A percentile compares a stretch with the other conserved stretches of the same genome.
Evolutionary conservation across 2,888 invertebrate genomes (phyloP).

Genomic region (Heliconius charithonia): DNA sequence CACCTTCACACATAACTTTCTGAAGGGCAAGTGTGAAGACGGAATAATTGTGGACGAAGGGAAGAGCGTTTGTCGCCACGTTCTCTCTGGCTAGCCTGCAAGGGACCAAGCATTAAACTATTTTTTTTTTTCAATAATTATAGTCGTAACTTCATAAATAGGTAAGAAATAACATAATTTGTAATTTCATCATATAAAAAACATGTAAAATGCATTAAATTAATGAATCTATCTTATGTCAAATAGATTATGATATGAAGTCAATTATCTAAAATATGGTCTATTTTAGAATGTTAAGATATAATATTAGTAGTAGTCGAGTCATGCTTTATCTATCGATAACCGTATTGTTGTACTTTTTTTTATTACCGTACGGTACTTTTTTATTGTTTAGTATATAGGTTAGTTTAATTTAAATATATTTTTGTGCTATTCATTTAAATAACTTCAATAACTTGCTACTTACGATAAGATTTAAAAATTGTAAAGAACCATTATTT

Average conservation of each 20-base stretch:
- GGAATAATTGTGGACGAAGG: no score
- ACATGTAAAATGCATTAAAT: neutral
- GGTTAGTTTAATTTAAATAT: neutral
- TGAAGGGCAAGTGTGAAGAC: no score
- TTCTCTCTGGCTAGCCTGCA: no score
- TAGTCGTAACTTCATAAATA: no score
- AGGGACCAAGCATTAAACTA: no score
- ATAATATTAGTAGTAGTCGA: neutral
- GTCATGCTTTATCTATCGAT: neutral
- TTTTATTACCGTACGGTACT: no score
- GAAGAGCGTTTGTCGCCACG: no score
- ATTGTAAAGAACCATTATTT: no score
- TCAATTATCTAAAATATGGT: neutral
- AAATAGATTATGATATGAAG: neutral
- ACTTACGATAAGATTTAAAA: no score
- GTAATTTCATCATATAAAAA: neutral
- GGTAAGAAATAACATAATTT: neutral
- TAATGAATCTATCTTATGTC: neutral
- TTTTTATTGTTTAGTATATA: neutral
- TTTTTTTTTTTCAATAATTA: no score
- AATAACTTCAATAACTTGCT: no score
- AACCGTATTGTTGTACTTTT: neutral
- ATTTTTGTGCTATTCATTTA: neutral
- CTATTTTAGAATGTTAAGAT: constrained; percentile 1
- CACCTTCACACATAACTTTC: no score